These are phyloP conservation scores for Calidris pugnax DNA, from an alignment of 2,113 vertebrate species.

Conservation along the genomic window DNA sequence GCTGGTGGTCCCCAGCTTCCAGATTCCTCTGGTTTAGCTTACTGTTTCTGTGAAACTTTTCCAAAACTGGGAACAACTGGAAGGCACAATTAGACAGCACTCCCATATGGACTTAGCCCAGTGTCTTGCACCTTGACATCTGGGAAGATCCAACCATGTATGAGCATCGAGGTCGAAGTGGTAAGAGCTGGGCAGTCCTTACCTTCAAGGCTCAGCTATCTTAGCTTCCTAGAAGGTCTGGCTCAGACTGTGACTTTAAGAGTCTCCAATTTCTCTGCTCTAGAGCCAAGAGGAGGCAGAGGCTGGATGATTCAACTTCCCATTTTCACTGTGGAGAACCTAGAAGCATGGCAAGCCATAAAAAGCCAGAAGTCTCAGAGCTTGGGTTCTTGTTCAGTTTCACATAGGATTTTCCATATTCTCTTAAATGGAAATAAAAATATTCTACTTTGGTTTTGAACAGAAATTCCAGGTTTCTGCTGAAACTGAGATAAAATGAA, in stretches of 20 bases:
- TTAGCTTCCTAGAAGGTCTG: neutral
- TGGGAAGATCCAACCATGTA: neutral
- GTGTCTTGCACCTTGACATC: neutral
- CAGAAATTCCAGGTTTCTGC: neutral
- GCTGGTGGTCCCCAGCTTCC: neutral
- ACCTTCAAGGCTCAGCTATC: neutral
- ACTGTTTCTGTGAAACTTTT: neutral
- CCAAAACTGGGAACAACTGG: neutral
- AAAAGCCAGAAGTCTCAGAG: neutral
- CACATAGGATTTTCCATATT: neutral
- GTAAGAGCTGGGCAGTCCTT: neutral
- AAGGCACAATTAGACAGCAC: neutral
- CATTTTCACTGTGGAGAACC: neutral
- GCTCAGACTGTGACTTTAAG: neutral
- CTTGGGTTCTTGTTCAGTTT: neutral
- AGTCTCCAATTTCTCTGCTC: neutral
- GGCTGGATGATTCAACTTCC: neutral
- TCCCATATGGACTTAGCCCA: neutral
- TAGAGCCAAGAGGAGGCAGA: neutral
- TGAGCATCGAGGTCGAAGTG: neutral
- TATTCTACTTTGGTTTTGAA: neutral
- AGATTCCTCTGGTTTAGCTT: neutral
- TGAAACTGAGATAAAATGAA: neutral
- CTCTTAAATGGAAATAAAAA: neutral
- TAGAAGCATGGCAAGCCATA: neutral